phyloP scores from a whole-genome alignment of 2,888 invertebrate genomes.

The Hyposoter dolosus region DNA sequence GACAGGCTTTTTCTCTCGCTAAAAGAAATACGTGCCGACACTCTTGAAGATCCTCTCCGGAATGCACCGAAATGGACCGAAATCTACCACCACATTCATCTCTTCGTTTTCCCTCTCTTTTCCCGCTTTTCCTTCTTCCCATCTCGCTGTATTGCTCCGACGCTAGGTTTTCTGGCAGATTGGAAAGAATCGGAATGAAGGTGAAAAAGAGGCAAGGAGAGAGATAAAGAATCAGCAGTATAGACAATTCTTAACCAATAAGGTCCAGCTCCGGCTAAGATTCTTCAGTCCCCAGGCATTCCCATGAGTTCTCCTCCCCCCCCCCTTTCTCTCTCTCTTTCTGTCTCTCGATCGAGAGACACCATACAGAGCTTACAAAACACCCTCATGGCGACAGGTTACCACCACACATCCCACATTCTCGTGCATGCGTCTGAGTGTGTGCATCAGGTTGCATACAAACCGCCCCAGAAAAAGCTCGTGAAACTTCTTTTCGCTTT shows the following conservation, averaged over 20 bases:
- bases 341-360: conserved; percentile 31
- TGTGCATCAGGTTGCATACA: conserved; percentile 14
- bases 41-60: conserved; percentile 57
- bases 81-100: conserved; percentile 42
- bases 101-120: background rate
- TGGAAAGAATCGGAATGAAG: conserved; percentile 33
- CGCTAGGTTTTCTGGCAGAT: background rate
- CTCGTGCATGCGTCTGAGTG: conserved; percentile 39
- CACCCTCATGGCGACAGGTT: conserved; percentile 67
- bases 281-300: conserved; percentile 47
- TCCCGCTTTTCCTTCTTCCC: background rate
- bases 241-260: conserved; percentile 47
- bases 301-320: conserved; percentile 50
- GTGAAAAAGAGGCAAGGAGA: background rate
- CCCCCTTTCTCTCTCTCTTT: background rate
- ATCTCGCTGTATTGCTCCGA: conserved; percentile 19
- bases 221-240: conserved; percentile 6
- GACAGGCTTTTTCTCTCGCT: conserved; percentile 29
- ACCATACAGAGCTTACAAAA: conserved; percentile 69
- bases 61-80: conserved; percentile 60
- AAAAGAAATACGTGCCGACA: conserved; percentile 60
- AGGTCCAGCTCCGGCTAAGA: conserved; percentile 22
- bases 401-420: conserved; percentile 15
- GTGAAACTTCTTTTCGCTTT: conserved; percentile 24
- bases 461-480: conserved; percentile 33